Conservation (phyloP, 2,888 invertebrate species). For the Sialis lutaria region DNA sequence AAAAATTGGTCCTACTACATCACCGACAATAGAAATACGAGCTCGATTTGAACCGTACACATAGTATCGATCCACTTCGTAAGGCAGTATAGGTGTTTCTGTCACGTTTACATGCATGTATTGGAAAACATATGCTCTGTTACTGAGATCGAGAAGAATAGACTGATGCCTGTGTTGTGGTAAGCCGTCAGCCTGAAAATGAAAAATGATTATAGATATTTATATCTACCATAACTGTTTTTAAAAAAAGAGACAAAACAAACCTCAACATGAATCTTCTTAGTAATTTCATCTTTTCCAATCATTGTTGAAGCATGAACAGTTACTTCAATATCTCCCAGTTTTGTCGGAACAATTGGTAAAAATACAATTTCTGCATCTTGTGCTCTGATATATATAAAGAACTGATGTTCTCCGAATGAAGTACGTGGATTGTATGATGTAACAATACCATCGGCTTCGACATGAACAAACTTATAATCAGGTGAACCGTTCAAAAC, state of each 20-base stretch:
- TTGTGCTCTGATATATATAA: constrained; percentile 66
- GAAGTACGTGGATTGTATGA: constrained; percentile 85
- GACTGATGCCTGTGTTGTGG: constrained; percentile 88
- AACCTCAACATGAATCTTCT: constrained; percentile 51
- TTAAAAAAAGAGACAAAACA: constrained; percentile 8
- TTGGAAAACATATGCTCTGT: constrained; percentile 78
- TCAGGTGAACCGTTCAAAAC: constrained; percentile 70
- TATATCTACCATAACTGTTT: too few species aligned
- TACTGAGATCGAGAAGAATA: constrained; percentile 78
- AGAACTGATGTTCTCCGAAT: constrained; percentile 88
- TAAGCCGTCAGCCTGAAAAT: constrained; percentile 62
- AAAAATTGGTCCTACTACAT: constrained; percentile 85
- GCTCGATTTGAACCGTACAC: constrained; percentile 86
- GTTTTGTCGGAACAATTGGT: constrained; percentile 69
- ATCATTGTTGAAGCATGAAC: constrained; percentile 61
- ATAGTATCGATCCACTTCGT: constrained; percentile 79
- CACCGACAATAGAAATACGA: constrained; percentile 67
- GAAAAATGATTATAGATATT: not conserved
- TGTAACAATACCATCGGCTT: constrained; percentile 67
- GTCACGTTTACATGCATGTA: constrained; percentile 93
- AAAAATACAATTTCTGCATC: constrained; percentile 71
- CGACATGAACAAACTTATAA: constrained; percentile 85
- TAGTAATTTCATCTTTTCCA: constrained; percentile 50
- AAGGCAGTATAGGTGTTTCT: constrained; percentile 82
- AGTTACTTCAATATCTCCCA: constrained; percentile 59